A percentile compares a stretch with the other conserved stretches of the same genome.
Conservation (phyloP, 2,113 vertebrate species). For the Emydura subglobosa region DNA sequence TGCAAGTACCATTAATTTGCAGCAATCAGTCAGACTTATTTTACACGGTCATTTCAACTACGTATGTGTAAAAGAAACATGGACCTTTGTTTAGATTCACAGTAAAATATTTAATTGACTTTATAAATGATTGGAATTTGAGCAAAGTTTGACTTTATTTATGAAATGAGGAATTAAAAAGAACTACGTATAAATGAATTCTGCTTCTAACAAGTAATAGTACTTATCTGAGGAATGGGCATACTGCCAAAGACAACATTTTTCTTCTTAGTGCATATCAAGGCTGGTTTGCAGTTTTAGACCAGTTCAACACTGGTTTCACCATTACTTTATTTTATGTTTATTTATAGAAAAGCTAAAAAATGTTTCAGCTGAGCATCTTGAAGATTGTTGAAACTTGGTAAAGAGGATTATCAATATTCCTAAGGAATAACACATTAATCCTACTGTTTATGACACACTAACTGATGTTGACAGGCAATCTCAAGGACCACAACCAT, state of each 20-base stretch:
- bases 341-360: background rate
- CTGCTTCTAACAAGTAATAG: background rate
- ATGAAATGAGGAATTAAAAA: background rate
- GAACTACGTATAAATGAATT: background rate
- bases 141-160: background rate
- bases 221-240: background rate
- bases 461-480: background rate
- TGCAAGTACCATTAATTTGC: background rate
- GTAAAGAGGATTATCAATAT: background rate
- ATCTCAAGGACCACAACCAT: background rate
- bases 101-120: background rate
- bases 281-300: background rate
- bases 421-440: background rate
- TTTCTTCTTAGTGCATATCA: background rate
- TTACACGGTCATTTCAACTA: background rate
- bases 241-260: background rate
- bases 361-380: background rate
- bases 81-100: background rate
- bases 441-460: background rate
- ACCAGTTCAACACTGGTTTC: background rate
- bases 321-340: background rate
- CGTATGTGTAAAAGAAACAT: fast-evolving
- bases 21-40: background rate
- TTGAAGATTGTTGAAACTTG: background rate
- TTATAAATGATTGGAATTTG: background rate